Evolutionary conservation across 2,888 invertebrate species (phyloP), one percentile per base, ranked within the genome.

Genomic region (Lepidochitona cinerea): DNA sequence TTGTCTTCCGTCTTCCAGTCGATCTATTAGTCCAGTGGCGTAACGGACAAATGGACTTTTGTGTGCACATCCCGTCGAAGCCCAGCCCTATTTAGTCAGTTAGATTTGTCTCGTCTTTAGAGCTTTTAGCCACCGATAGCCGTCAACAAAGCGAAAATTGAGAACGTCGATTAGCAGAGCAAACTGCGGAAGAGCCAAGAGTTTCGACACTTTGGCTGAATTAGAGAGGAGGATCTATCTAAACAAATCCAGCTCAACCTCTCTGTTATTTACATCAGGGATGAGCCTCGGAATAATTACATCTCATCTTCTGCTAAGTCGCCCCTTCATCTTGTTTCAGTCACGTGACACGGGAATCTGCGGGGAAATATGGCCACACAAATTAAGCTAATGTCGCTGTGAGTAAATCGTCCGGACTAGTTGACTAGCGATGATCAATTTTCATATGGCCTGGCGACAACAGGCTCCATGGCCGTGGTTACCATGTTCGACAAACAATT

Each of bases 401-500:
- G 23, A 14, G 59, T 59, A 26, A 59, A 59, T 59, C 29, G 59
- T 32, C 9, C 14, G 32, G 26, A 32, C 14, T 29, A 26, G 12
- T 12, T 23, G 14, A 23, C 14, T 23, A 29, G 59, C 23, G 59
- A 32, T 59, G 59, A 59, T 59, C 59, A 23, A 59, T 59, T 59
- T 59, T 32, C 59, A 59, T 59, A 59, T 32, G 5, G 7, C 29
- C 12, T 59, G 59, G 14, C 9, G 59, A 32, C 59, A 59, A 59
- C 59, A 29, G 29, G 26, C 2, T 14, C 14, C 59, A 14, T 14
- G 32, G 32, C 29, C 59, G 59, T 59, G 59, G 59, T 32, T 26
- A 59, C 59, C 59, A 59, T 59, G 59, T 59, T 59, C 59, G 29
- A 32, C 59, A 59, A 59, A 59, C 59, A 59, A 59, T 59, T 59